Percentiles rank a stretch among this genome's conserved stretches.
Conservation (phyloP, 2,113 vertebrate species). For the Catharus fuscescens region DNA sequence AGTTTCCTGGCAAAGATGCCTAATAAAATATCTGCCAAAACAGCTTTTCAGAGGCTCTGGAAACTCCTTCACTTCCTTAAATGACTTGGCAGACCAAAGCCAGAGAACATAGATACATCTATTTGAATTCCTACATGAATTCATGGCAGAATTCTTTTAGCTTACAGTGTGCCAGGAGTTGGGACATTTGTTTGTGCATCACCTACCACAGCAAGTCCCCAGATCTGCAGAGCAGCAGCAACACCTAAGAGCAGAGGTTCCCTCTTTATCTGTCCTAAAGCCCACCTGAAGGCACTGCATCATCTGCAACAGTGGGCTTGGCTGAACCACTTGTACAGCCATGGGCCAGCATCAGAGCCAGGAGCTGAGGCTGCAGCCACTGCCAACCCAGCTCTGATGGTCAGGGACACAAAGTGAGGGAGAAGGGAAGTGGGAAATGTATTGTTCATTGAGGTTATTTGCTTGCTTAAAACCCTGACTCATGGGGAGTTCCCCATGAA, state of each 20-base stretch:
- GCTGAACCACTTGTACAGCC: rapidly evolving
- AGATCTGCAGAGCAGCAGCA: neutral
- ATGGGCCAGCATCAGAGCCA: neutral
- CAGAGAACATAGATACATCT: neutral
- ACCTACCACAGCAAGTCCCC: neutral
- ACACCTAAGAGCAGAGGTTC: neutral
- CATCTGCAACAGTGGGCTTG: neutral
- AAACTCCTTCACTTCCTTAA: neutral
- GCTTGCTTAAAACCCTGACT: neutral
- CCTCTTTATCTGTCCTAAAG: neutral
- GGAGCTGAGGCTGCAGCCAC: neutral
- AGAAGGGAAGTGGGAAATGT: neutral
- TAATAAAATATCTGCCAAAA: neutral
- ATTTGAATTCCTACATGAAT: neutral
- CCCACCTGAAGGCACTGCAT: neutral
- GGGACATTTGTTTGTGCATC: neutral
- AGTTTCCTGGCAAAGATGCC: neutral
- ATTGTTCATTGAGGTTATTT: neutral
- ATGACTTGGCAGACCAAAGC: neutral
- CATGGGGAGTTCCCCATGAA: neutral
- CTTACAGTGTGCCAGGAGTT: neutral
- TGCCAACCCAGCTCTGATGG: neutral
- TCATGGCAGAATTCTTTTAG: neutral
- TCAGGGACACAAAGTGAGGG: neutral
- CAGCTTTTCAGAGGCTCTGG: neutral